A percentile compares a stretch with the other conserved stretches of the same genome.
phyloP scores from a whole-genome alignment of 2,888 invertebrate species.

The Lycia hirtaria region DNA sequence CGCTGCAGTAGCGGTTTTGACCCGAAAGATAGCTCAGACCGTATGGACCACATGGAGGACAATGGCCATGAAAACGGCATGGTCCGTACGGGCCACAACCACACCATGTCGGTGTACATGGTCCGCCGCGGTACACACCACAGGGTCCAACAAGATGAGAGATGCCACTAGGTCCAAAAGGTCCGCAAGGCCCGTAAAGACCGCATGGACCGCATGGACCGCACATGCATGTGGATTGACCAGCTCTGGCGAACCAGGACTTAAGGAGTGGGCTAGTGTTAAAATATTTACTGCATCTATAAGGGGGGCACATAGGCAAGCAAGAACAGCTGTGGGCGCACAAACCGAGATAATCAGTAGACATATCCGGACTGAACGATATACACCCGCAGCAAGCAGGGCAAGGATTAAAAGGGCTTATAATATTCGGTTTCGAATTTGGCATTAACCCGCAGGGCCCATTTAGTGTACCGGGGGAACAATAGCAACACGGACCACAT shows the following conservation, averaged over 20 bases:
- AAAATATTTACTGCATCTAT: slow-evolving; percentile 28
- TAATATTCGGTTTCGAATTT: not conserved
- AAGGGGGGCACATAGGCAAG: slow-evolving; percentile 33
- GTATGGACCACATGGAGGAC: slow-evolving; percentile 16
- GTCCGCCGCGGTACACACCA: slow-evolving; percentile 40
- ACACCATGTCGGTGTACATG: slow-evolving; percentile 21
- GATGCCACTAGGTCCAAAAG: slow-evolving; percentile 38
- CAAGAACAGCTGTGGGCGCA: slow-evolving; percentile 14
- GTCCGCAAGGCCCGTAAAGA: slow-evolving; percentile 37
- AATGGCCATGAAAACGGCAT: slow-evolving; percentile 1
- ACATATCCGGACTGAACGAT: not conserved
- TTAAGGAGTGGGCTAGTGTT: slow-evolving; percentile 41
- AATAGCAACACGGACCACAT: not conserved
- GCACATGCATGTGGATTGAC: not conserved
- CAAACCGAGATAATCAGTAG: not conserved
- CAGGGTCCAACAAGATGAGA: slow-evolving; percentile 39
- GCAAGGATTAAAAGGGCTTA: not conserved
- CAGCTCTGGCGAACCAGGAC: slow-evolving; percentile 18
- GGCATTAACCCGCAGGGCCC: not conserved
- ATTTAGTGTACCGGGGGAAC: not conserved
- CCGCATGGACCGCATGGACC: slow-evolving; percentile 29
- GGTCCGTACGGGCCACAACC: slow-evolving; percentile 9
- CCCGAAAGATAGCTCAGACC: slow-evolving; percentile 1
- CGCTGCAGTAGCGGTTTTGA: not conserved
- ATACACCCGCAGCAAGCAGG: slow-evolving; percentile 23